These are phyloP conservation scores for Styela clava DNA, from an alignment of 23 tunicate species.

Conservation along the genomic window DNA sequence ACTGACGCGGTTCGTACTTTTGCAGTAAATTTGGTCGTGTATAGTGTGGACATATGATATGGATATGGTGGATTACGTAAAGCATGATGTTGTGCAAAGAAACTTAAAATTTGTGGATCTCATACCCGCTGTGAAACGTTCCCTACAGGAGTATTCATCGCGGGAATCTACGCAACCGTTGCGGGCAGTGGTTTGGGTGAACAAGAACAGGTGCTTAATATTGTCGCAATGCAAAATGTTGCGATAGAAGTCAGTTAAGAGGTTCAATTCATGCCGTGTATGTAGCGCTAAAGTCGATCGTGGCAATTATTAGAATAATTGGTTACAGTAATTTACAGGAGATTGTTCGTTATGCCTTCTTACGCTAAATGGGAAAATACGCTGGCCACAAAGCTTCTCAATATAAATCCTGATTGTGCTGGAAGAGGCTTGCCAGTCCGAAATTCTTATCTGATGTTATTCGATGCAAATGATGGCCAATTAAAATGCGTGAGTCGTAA, in stretches of 20 bases:
- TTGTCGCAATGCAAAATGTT: too few species aligned
- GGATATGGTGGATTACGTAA: not conserved
- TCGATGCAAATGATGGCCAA: not conserved
- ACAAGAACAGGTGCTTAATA: not conserved
- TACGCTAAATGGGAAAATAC: not conserved
- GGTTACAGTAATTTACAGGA: too few species aligned
- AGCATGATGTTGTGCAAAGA: not conserved
- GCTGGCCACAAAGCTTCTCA: not conserved
- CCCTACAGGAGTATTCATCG: not conserved
- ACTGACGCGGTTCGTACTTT: too few species aligned
- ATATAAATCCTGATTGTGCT: constrained; percentile 4
- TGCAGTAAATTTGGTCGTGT: too few species aligned
- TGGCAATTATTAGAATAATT: too few species aligned
- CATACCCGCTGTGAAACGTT: not conserved
- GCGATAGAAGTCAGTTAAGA: too few species aligned
- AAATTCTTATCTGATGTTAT: not conserved
- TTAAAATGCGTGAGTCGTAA: not conserved
- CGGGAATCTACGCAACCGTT: not conserved
- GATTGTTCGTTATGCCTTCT: not conserved
- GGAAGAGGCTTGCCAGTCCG: not conserved
- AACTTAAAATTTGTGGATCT: not conserved
- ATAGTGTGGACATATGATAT: too few species aligned
- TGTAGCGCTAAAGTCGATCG: too few species aligned
- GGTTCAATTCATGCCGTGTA: too few species aligned
- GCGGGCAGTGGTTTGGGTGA: not conserved